These are phyloP conservation scores for Antheraea assamensis DNA, from an alignment of 2,888 invertebrate genomes.

Conservation along the genomic window DNA sequence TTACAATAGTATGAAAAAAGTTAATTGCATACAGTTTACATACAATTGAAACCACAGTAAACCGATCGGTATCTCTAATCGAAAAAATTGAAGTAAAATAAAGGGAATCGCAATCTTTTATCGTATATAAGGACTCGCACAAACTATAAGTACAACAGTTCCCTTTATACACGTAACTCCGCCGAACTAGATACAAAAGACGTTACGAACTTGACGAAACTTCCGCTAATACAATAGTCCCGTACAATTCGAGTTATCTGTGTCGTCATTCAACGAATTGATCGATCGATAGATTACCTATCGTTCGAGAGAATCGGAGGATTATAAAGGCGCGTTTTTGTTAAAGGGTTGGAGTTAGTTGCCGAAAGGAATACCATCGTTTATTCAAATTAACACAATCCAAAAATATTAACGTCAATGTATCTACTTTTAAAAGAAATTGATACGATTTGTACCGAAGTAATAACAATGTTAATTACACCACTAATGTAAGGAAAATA, in stretches of 20 bases:
- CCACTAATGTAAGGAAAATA: too few species aligned
- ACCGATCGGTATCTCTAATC: neutral
- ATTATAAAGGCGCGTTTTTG: constrained; percentile 6
- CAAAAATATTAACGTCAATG: too few species aligned
- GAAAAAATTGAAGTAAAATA: neutral
- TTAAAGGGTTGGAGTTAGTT: constrained; percentile 5
- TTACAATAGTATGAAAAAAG: neutral
- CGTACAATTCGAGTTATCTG: constrained; percentile 4
- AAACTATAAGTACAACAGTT: neutral
- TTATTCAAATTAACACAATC: neutral
- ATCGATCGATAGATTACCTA: constrained; percentile 14
- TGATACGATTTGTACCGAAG: too few species aligned
- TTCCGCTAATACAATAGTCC: constrained; percentile 6
- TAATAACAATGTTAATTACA: too few species aligned
- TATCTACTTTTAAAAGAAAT: too few species aligned
- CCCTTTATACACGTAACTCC: neutral
- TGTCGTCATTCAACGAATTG: neutral
- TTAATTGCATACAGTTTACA: neutral
- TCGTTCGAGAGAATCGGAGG: neutral
- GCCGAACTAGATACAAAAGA: constrained; percentile 2
- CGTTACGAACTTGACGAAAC: constrained; percentile 8
- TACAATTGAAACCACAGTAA: neutral
- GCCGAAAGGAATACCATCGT: neutral
- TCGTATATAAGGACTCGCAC: neutral
- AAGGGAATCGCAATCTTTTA: neutral